Percentiles rank a stretch among this genome's conserved stretches.
phyloP scores from a whole-genome alignment of 2,888 invertebrate species.

The Archips crataeganus region DNA sequence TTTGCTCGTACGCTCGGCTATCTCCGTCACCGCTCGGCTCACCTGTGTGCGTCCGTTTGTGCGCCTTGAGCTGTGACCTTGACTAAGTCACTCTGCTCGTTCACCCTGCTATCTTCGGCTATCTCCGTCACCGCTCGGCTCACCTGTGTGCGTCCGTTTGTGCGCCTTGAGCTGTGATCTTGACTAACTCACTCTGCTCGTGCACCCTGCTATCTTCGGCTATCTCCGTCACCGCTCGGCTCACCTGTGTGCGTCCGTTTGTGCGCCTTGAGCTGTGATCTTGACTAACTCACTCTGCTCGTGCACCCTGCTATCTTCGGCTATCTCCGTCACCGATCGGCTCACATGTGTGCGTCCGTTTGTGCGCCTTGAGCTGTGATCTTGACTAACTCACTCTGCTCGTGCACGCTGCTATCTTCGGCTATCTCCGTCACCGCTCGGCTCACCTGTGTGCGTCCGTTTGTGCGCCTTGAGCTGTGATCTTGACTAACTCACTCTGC shows the following conservation, averaged over 20 bases:
- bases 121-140: conserved; percentile 44
- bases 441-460: conserved; percentile 87
- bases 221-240: too few species aligned
- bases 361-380: conserved; percentile 92
- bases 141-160: conserved; percentile 95
- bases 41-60: conserved; percentile 98
- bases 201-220: conserved; percentile 79
- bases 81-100: conserved; percentile 92
- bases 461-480: conserved; percentile 93
- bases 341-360: conserved; percentile 89
- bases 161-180: conserved; percentile 98
- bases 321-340: too few species aligned
- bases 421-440: too few species aligned
- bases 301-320: conserved; percentile 67
- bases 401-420: conserved; percentile 67
- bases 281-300: too few species aligned
- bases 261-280: conserved; percentile 91
- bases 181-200: conserved; percentile 42
- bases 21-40: conserved; percentile 46
- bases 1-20: conserved; percentile 62
- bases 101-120: conserved; percentile 84
- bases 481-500: too few species aligned
- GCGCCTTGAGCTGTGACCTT: conserved; percentile 98
- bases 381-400: too few species aligned
- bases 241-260: conserved; percentile 90